Percentiles rank a stretch among this genome's conserved stretches.
Evolutionary conservation across 2,888 invertebrate species (phyloP).

Genomic region (Electrophaes corylata): DNA sequence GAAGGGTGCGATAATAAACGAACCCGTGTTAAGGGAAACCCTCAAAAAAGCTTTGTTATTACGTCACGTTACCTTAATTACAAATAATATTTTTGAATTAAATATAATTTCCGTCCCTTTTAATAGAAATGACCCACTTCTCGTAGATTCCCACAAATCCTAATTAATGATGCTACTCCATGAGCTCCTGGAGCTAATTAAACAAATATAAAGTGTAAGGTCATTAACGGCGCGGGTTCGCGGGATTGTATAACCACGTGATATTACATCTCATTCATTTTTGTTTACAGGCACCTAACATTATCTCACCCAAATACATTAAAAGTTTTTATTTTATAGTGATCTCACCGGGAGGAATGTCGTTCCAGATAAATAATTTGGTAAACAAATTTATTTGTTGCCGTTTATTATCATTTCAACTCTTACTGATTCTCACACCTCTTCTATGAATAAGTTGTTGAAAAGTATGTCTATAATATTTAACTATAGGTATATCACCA

Average conservation of each 20-base stretch:
- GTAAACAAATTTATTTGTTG: too few species aligned
- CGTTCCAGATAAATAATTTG: too few species aligned
- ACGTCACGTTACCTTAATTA: not conserved
- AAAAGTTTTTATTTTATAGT: not conserved
- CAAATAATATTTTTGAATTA: not conserved
- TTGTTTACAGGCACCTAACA: not conserved
- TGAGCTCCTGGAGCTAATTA: constrained; percentile 23
- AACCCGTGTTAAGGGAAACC: too few species aligned
- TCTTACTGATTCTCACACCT: too few species aligned
- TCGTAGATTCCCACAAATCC: constrained; percentile 29
- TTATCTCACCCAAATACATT: not conserved
- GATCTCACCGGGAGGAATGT: not conserved
- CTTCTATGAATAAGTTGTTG: too few species aligned
- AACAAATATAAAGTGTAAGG: constrained; percentile 26
- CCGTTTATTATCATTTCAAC: too few species aligned
- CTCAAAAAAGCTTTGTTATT: not conserved
- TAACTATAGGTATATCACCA: too few species aligned
- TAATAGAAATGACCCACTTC: constrained; percentile 16
- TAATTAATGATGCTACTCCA: constrained; percentile 31
- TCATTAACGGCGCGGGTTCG: constrained; percentile 11
- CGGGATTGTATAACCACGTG: constrained; percentile 2
- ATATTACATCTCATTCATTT: not conserved
- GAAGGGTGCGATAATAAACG: too few species aligned
- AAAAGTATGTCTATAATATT: too few species aligned
- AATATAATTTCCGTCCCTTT: constrained; percentile 10